Percentiles rank a stretch among this genome's conserved stretches.
phyloP scores from a whole-genome alignment of 2,113 vertebrate species.

The Chaenogobius annularis region DNA sequence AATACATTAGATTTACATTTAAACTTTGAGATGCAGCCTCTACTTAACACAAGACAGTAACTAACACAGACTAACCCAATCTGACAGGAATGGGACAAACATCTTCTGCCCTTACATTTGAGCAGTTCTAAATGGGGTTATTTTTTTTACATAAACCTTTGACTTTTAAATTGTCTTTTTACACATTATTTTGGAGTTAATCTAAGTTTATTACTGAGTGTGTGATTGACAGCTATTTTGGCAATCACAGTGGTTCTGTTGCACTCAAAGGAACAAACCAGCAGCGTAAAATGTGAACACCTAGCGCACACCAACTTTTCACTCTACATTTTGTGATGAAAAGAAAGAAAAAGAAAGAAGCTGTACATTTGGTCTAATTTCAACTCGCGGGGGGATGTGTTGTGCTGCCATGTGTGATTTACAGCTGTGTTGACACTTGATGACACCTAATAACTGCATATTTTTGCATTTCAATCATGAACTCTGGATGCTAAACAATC shows the following conservation, averaged over 20 bases:
- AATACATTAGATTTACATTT: conserved; percentile 6
- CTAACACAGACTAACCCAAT: conserved; percentile 1
- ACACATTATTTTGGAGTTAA: too few relatives aligned
- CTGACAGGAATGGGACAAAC: conserved; percentile 4
- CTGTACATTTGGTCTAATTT: too few relatives aligned
- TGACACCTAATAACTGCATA: neutral
- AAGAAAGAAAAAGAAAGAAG: too few relatives aligned
- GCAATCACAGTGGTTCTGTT: neutral
- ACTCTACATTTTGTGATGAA: too few relatives aligned
- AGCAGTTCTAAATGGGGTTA: neutral
- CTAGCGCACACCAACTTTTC: neutral
- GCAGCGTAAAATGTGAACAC: neutral
- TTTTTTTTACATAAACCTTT: neutral
- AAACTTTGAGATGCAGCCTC: neutral
- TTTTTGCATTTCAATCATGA: neutral
- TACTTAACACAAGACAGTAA: neutral
- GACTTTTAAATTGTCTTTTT: neutral
- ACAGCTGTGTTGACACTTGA: conserved; percentile 7
- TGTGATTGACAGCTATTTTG: neutral
- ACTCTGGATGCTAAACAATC: neutral
- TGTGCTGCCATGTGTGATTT: neutral
- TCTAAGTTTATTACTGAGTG: too few relatives aligned
- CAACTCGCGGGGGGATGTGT: neutral
- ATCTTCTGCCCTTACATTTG: neutral
- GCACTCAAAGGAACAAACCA: neutral